A percentile compares a stretch with the other conserved stretches of the same genome.
Conservation (phyloP, 2,888 invertebrate genomes). For the Eristalis intricaria region DNA sequence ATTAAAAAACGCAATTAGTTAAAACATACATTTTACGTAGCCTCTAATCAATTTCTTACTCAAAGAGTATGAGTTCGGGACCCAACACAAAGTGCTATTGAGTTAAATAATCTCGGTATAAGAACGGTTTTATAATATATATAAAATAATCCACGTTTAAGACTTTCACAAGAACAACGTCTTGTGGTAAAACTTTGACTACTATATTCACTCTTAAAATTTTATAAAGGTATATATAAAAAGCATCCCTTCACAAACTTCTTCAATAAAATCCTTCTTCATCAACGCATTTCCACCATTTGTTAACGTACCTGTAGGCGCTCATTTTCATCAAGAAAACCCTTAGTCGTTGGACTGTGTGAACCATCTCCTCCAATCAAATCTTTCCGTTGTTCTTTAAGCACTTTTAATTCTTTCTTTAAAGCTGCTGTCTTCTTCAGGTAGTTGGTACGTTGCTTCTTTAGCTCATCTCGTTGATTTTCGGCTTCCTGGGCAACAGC, state of each 20-base stretch:
- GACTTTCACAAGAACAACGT: no score
- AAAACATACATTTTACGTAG: no score
- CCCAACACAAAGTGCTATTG: no score
- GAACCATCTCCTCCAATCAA: slow-evolving; percentile 83
- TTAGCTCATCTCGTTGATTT: slow-evolving; percentile 90
- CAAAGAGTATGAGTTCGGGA: no score
- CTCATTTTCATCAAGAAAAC: slow-evolving; percentile 91
- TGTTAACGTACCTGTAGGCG: slow-evolving; percentile 88
- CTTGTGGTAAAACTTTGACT: background rate
- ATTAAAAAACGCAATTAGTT: no score
- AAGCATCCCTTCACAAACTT: background rate
- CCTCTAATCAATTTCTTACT: no score
- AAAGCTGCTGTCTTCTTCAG: slow-evolving; percentile 88
- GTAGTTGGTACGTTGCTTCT: slow-evolving; percentile 91
- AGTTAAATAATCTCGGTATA: no score
- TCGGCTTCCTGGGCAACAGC: slow-evolving; percentile 91
- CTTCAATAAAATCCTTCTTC: slow-evolving; percentile 54
- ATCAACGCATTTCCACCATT: slow-evolving; percentile 35
- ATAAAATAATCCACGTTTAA: no score
- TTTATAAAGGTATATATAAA: background rate
- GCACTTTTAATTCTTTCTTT: slow-evolving; percentile 89
- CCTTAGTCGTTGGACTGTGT: slow-evolving; percentile 88
- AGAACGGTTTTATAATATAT: no score
- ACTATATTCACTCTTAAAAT: background rate
- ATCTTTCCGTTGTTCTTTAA: slow-evolving; percentile 90